Base-by-base conservation (phyloP, 2,113 vertebrate species). In the Clinocottus analis region DNA sequence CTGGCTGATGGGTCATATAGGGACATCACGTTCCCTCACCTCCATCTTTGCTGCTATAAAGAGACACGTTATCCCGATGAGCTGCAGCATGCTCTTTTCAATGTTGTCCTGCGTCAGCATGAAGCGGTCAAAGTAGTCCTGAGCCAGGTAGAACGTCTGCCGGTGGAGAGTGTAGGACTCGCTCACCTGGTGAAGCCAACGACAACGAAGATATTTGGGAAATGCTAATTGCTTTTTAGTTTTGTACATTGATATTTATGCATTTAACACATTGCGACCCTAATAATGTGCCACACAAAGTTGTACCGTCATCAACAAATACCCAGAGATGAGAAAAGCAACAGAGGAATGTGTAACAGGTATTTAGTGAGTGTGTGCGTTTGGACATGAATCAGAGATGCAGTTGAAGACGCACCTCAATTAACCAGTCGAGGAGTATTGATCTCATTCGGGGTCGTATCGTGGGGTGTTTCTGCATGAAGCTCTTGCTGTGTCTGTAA, bases 91-190 rank as follows among this genome's bases (percentile, higher is more conserved):
- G 73, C 91, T 94, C 90, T 96, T 97, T 81, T 95, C 94, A 33
- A 96, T 85, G 80, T 96, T 88, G 72, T 93, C 94, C 49, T 97
- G 96, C 1, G 96, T 96, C 92, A 96, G 83, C 96, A 98, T 97
- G 94, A 97, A 98, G 49, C 97, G 94, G 72, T 98, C 97, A 75
- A 98, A 97, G 89, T 96, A 98, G 75, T 98, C 97, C 92, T 97
- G 97, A 7, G 97, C 97, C 69, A 98, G 94, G 89, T 98, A 98
- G 90, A 97, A 97, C 0, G 97, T 98, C 95, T 98, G 96, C 12
- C 97, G 94, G 45, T 97, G 97, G 35, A 98, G 95, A 7, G 94
- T 91, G 60, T 97, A 97, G 5, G 96, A 96, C 87, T 97, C 97
- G 13, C 96, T 96, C 56, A 98, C 97, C 97, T 98, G 72, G 5